phyloP scores from a whole-genome alignment of 2,888 invertebrate genomes.

The Thelaira solivaga region DNA sequence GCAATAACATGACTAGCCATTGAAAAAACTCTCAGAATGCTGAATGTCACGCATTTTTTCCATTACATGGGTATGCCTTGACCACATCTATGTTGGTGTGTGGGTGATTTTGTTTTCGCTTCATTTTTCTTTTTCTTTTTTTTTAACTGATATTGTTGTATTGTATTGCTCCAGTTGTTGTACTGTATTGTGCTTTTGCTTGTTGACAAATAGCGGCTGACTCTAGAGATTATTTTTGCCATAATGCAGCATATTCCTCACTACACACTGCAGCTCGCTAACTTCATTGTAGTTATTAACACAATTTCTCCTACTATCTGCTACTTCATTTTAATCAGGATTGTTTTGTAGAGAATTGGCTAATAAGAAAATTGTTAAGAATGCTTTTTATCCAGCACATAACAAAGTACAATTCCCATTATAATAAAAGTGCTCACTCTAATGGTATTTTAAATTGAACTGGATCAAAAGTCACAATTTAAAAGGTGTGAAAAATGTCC shows the following conservation, averaged over 20 bases:
- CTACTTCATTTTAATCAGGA: neutral
- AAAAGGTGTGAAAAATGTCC: neutral
- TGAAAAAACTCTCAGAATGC: too few species aligned
- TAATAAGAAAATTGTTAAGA: constrained; percentile 6
- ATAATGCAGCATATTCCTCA: constrained; percentile 29
- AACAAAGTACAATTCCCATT: constrained; percentile 25
- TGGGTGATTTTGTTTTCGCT: neutral
- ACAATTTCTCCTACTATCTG: neutral
- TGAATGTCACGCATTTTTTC: too few species aligned
- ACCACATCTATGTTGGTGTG: too few species aligned
- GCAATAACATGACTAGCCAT: too few species aligned
- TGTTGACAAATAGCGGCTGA: neutral
- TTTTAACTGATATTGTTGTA: too few species aligned
- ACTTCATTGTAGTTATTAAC: neutral
- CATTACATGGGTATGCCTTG: too few species aligned
- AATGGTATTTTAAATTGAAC: neutral
- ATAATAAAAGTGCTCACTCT: neutral
- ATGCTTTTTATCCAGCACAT: constrained; percentile 20
- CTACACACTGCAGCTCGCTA: neutral
- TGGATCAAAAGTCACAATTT: constrained; percentile 3
- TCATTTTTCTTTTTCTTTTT: too few species aligned
- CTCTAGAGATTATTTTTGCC: constrained; percentile 35
- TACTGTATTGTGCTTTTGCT: too few species aligned
- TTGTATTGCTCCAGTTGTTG: neutral
- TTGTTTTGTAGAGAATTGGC: neutral